These are phyloP conservation scores for Eilema caniola DNA, from an alignment of 2,888 invertebrate species.

Conservation along the genomic window DNA sequence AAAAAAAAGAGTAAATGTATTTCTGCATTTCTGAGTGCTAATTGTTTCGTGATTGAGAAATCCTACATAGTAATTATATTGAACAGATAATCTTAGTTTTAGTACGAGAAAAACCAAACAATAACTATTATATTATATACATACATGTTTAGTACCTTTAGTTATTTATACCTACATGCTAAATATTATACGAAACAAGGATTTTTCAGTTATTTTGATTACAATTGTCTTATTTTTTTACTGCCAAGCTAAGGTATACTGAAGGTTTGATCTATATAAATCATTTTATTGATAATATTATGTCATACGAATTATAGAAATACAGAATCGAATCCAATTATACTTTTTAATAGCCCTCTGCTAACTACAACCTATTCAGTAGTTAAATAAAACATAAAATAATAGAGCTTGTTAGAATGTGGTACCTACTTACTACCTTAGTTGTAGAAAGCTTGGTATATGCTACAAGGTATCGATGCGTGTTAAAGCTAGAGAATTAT, in stretches of 20 bases:
- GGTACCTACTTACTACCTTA: not conserved
- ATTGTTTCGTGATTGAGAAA: not conserved
- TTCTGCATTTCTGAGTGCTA: slow-evolving; percentile 2
- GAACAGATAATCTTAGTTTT: slow-evolving; percentile 65
- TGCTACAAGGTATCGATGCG: not conserved
- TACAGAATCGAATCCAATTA: not conserved
- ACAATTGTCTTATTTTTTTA: not conserved
- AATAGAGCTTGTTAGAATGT: too few species aligned
- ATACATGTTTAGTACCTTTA: slow-evolving; percentile 57
- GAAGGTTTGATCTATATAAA: not conserved
- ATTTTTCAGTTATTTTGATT: slow-evolving; percentile 7
- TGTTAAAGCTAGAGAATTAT: not conserved
- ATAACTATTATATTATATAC: slow-evolving; percentile 62
- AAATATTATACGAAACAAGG: slow-evolving; percentile 32
- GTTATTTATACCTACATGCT: slow-evolving; percentile 52
- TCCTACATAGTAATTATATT: slow-evolving; percentile 36
- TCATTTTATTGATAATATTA: not conserved
- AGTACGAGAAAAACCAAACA: slow-evolving; percentile 78
- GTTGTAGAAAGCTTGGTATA: not conserved
- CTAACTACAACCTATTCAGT: not conserved
- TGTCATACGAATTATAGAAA: not conserved
- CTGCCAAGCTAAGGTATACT: not conserved
- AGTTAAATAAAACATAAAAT: too few species aligned
- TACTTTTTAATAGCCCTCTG: not conserved
- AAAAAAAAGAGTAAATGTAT: not conserved